These are phyloP conservation scores for Capromys pilorides DNA, from an alignment of 2,797 vertebrate genomes.

Conservation along the genomic window DNA sequence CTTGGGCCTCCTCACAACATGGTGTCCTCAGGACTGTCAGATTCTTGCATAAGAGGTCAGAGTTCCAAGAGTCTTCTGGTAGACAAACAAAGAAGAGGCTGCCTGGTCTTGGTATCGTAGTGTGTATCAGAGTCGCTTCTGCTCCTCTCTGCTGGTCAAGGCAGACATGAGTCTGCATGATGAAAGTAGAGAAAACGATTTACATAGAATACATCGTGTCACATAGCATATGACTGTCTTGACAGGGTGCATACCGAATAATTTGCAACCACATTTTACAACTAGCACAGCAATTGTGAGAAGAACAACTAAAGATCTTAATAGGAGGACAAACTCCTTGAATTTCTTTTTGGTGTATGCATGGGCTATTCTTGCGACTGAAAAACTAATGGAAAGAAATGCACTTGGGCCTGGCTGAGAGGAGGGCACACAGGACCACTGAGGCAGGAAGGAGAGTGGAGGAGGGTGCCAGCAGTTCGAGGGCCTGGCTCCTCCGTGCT, in stretches of 20 bases:
- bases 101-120: neutral
- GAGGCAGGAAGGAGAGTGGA: neutral
- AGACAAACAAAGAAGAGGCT: neutral
- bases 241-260: neutral
- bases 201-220: neutral
- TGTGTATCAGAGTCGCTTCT: neutral
- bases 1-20: neutral
- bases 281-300: neutral
- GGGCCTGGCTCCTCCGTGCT: neutral
- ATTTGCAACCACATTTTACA: neutral
- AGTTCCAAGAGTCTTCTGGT: neutral
- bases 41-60: neutral
- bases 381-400: slow-evolving; percentile 49
- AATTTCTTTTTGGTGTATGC: neutral
- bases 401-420: neutral
- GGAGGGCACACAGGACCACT: neutral
- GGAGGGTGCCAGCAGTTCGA: neutral
- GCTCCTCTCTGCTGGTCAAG: neutral
- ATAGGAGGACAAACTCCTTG: neutral
- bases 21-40: neutral
- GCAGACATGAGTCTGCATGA: neutral
- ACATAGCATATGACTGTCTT: neutral
- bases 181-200: neutral
- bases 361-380: neutral
- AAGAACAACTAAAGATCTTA: neutral